Base-by-base conservation (phyloP, 2,113 vertebrate genomes). In the Tragelaphus imberbis region DNA sequence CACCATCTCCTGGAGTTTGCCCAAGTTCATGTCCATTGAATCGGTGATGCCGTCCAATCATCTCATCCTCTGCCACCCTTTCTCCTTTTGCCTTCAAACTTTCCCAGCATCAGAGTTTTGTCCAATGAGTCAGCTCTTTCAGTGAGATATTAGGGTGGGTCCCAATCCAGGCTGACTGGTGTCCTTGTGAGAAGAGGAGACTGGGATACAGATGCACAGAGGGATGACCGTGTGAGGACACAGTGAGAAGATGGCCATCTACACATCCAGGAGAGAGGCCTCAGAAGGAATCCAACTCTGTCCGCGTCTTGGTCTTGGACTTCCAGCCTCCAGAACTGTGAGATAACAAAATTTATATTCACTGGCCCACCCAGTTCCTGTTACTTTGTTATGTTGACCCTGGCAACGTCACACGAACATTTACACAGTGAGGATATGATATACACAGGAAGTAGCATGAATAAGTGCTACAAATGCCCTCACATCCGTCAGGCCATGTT, bases 191-290 rank as follows among this genome's bases (percentile, higher is more conserved):
- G 27, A 80, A 49, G 16, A 51, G 47, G 28, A 30, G 15, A 30
- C 28, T 1, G 30, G 27, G 77, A 19, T 47, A 19, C 47, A 80
- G 68, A 36, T 5, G 28, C 56, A 28, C 9, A 30, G 84, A 47
- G 56, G 27, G 36, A 23, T 30, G 77, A 2, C 44, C 1, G 1
- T 30, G 27, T 30, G 27, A 49, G 7, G 77, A 49, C 77, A 49
- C 7, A 28, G 14, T 0, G 8, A 68, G 33, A 36, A 36, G 9
- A 71, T 36, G 68, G n/a, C 2, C 8, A 0, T 23, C n/a, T 23
- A 44, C 44, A 80, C 14, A 8, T 30, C 27, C 27, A 80, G 47
- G 36, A 61, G 36, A 44, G 11, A 77, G 71, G 36, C 36, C 23
- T 77, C 23, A 0, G 71, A 44, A 25, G 19, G 21, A 44, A 77